Evolutionary conservation across 2,113 vertebrate genomes (phyloP), one percentile per base, ranked within the genome.

Genomic region (Peromyscus californicus): DNA sequence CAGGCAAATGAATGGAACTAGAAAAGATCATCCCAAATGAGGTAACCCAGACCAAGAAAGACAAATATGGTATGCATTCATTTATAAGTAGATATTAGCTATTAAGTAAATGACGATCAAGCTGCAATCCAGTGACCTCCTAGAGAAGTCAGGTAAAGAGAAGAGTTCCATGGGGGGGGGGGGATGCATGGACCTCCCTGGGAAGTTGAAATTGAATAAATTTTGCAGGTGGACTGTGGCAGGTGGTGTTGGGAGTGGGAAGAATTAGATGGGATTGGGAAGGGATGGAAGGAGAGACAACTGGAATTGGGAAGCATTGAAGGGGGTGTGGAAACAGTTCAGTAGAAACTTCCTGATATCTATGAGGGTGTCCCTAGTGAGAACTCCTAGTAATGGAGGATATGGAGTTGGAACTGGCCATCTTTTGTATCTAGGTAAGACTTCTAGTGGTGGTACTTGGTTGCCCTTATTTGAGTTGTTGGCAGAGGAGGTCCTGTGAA

Each of bases 261-360:
- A 76, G 39, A 5, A 42, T 76, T 39, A 76, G 21, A 19, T 75
- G 24, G 22, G 22, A 39, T 42, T 1, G 0, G 12, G 4, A 45
- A 45, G 74, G 42, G 24, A 78, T 12, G 24, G 42, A 29, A 1
- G 2, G 42, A 78, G 42, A 78, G 42, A 78, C 42, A 78, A 3
- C 69, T 15, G 26, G 2, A 78, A 78, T 16, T 78, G 42, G 24
- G 42, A 12, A 48, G 5, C 5, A 3, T 15, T 48, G 13, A 42
- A 48, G 26, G 24, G 2, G 3, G 8, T 67, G 16, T n/a, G 36
- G 36, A 72, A n/a, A 21, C 17, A 72, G 7, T 1, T 0, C 36
- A 72, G 16, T 72, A 6, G 16, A 39, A n/a, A 19, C 36, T 72
- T n/a, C 2, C 17, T 72, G 17, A 36, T 36, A 72, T 72, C 70